Base-by-base conservation (phyloP, 2,113 vertebrate species). In the Grammomys dolichurus region DNA sequence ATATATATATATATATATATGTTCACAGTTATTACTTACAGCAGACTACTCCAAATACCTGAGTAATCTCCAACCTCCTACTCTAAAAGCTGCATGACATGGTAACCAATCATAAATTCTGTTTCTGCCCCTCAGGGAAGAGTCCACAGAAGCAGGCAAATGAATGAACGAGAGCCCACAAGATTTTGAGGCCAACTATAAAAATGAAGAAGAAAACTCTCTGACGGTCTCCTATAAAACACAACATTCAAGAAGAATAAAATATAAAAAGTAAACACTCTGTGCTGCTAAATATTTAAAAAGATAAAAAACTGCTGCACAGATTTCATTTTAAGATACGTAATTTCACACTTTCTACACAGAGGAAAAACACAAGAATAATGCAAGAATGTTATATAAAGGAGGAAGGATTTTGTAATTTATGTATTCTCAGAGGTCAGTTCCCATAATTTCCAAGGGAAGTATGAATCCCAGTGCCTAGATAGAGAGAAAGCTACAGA, bases 251-350 rank as follows among this genome's bases (percentile, higher is more conserved):
- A 94, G 75, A 76, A 94, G 82, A 95, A 94, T 56, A 87, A 96
- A 96, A 95, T 54, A 93, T 95, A 94, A 93, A 96, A 96, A 95
- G 92, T 90, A 96, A 98, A 96, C 86, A 95, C 56, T 80, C 33
- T 72, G 46, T 85, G 87, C 81, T 96, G 86, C 69, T 97, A 97
- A 98, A 98, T 97, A 98, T 97, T 98, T 98, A 73, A 97, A 96
- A 96, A 94, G 91, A 95, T 95, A 95, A 97, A 95, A 97, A 89
- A 91, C 20, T 46, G 88, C 92, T 86, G 22, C 46, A 89, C 22
- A 69, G 82, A 87, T 97, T 96, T 87, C 92, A 92, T 96, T 96
- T 97, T 95, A 97, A 92, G 92, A 94, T 82, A 46, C 51, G 89
- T 89, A 96, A 95, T 96, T 97, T 97, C 93, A 96, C 63, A 96